phyloP scores from a whole-genome alignment of 2,797 vertebrate species.

The Spinibarbus caldwelli region DNA sequence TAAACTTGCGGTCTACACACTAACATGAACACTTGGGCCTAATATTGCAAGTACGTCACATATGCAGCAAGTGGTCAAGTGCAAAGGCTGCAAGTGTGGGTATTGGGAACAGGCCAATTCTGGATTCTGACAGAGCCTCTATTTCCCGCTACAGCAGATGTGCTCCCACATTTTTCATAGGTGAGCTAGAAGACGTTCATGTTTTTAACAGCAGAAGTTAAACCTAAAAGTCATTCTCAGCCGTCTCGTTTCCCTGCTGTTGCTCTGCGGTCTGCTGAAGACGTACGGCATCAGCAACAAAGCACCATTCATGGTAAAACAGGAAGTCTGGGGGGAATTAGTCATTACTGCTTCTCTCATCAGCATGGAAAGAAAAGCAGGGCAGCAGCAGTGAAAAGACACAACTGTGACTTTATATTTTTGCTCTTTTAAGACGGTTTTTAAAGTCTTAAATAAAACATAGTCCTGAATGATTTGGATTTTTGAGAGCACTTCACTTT shows the following conservation, averaged over 20 bases:
- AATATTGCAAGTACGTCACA: neutral
- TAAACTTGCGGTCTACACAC: neutral
- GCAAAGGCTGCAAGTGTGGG: neutral
- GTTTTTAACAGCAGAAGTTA: constrained; percentile 37
- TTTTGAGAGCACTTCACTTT: neutral
- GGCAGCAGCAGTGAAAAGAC: constrained; percentile 8
- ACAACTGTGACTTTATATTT: neutral
- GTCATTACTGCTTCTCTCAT: constrained; percentile 59
- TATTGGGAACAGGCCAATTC: neutral
- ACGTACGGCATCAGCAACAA: constrained; percentile 59
- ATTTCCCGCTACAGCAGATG: constrained; percentile 30
- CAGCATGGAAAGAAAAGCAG: constrained; percentile 46
- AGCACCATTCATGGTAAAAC: constrained; percentile 70
- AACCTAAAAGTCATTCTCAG: constrained; percentile 29
- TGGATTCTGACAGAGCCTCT: neutral
- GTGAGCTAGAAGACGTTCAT: neutral
- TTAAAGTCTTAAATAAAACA: neutral
- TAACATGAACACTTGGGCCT: neutral
- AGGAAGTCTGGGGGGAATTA: constrained; percentile 61
- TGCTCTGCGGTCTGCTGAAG: constrained; percentile 47
- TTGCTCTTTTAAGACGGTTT: neutral
- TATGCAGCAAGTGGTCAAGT: neutral
- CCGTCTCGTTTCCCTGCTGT: constrained; percentile 30
- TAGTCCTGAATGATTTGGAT: neutral
- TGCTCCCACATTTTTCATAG: constrained; percentile 32